Evolutionary conservation across 2,113 vertebrate species (phyloP).

Genomic region (Xiphophorus couchianus): DNA sequence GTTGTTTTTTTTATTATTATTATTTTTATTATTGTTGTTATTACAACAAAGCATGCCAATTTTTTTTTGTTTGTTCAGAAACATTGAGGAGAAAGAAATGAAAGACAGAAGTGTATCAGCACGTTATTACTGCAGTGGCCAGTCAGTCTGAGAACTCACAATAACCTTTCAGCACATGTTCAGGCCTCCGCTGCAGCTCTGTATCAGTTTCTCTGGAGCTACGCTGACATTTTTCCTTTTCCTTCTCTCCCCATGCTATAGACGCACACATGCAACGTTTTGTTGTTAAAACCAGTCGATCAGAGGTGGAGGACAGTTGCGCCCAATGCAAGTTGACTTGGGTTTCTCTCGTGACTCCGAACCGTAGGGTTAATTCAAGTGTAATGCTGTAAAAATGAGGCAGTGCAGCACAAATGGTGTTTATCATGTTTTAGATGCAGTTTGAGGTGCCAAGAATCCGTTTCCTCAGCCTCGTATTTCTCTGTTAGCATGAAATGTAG

Average conservation of each 20-base stretch:
- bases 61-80: neutral
- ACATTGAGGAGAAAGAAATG: slow-evolving; percentile 23
- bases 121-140: slow-evolving; percentile 59
- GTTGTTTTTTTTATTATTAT: neutral
- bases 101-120: slow-evolving; percentile 49
- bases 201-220: neutral
- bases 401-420: slow-evolving; percentile 39
- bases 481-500: slow-evolving; percentile 42
- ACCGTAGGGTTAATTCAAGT: slow-evolving; percentile 51
- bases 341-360: slow-evolving; percentile 57
- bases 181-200: slow-evolving; percentile 16
- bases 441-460: slow-evolving; percentile 16
- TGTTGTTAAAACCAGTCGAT: slow-evolving; percentile 60
- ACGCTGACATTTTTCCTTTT: neutral
- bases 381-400: slow-evolving; percentile 41
- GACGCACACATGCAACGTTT: slow-evolving; percentile 4
- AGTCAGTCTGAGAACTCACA: slow-evolving; percentile 62
- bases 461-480: slow-evolving; percentile 25
- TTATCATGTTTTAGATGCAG: slow-evolving; percentile 34
- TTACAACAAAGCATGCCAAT: too few species aligned
- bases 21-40: neutral
- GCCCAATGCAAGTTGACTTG: slow-evolving; percentile 43
- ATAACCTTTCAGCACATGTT: slow-evolving; percentile 53
- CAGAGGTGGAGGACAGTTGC: slow-evolving; percentile 55
- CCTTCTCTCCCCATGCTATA: neutral